A percentile compares a stretch with the other conserved stretches of the same genome.
Conservation (phyloP, 1,140 invertebrate genomes). For the Heterodera carotae region DNA sequence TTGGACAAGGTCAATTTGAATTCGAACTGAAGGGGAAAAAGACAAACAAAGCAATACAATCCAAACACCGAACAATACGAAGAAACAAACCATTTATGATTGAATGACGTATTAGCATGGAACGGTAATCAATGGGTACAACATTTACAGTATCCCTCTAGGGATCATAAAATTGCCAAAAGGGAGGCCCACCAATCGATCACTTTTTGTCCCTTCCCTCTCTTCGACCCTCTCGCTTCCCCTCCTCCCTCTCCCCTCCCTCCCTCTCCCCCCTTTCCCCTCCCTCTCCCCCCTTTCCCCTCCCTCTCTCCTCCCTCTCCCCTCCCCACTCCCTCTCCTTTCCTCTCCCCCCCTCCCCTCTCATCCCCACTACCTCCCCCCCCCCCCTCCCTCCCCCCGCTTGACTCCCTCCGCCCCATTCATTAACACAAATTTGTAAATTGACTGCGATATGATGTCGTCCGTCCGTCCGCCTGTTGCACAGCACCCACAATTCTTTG, state of each 20-base stretch:
- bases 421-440: constrained; percentile 15
- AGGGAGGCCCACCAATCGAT: background rate
- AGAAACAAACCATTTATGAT: no score
- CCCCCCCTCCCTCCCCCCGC: background rate
- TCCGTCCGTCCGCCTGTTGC: background rate
- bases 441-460: background rate
- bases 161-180: constrained; percentile 7
- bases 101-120: background rate
- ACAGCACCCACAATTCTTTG: background rate
- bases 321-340: background rate
- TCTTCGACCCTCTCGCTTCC: background rate
- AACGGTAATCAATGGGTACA: background rate
- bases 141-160: background rate
- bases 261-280: background rate
- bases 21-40: background rate
- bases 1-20: background rate
- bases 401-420: background rate
- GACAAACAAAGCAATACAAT: background rate
- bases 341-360: background rate
- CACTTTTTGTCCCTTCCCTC: no score
- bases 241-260: background rate
- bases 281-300: background rate
- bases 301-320: background rate
- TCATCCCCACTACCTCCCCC: background rate
- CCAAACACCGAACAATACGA: no score